Percentiles rank a stretch among this genome's conserved stretches.
Evolutionary conservation across 2,113 vertebrate species (phyloP).

Genomic region (Piprites chloris): DNA sequence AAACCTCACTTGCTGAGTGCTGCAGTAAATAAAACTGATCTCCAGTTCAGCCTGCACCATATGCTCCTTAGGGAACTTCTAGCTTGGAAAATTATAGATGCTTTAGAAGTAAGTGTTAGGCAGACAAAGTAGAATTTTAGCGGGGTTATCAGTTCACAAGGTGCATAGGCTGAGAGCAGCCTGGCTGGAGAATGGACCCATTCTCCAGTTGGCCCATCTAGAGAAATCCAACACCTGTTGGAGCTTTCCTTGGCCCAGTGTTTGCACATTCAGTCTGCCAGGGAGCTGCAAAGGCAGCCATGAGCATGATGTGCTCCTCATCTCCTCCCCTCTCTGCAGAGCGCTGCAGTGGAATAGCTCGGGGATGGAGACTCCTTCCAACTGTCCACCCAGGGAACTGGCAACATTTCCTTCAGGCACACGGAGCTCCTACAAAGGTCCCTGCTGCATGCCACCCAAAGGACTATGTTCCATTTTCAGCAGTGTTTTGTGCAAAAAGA

Average conservation of each 20-base stretch:
- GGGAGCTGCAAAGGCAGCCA: neutral
- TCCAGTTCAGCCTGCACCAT: neutral
- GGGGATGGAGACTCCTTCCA: neutral
- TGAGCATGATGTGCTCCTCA: fast-evolving
- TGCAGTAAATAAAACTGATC: neutral
- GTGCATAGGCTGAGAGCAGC: neutral
- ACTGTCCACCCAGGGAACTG: fast-evolving
- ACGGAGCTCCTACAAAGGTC: neutral
- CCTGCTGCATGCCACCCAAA: neutral
- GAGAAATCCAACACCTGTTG: neutral
- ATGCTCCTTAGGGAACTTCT: neutral
- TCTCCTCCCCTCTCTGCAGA: neutral
- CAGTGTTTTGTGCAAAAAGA: neutral
- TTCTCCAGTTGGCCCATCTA: neutral
- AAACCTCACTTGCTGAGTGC: neutral
- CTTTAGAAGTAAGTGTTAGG: neutral
- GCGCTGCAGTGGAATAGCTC: neutral
- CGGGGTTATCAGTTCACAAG: neutral
- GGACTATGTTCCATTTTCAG: neutral
- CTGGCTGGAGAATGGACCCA: neutral
- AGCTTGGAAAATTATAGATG: neutral
- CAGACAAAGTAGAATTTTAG: neutral
- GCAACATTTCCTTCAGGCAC: neutral
- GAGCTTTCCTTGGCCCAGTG: neutral
- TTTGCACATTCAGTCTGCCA: neutral